phyloP scores from a whole-genome alignment of 2,113 vertebrate species.

The Amazona vittata region DNA sequence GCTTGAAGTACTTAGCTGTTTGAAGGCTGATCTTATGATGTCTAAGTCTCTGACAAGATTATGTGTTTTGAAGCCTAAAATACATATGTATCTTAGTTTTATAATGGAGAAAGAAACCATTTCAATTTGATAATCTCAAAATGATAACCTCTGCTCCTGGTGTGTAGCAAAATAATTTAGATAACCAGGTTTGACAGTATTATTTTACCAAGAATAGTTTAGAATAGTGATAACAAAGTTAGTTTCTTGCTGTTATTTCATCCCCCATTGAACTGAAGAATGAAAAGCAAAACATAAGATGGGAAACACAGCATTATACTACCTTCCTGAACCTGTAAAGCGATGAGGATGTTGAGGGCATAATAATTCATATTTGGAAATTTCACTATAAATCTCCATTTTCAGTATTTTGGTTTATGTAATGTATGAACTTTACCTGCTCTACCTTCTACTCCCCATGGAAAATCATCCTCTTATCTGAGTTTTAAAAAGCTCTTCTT shows the following conservation, averaged over 20 bases:
- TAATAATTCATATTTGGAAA: not conserved
- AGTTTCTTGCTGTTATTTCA: not conserved
- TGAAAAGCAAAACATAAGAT: rapidly evolving
- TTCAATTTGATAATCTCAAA: not conserved
- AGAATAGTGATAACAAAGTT: not conserved
- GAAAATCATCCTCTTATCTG: not conserved
- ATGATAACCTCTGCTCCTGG: not conserved
- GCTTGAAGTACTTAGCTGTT: not conserved
- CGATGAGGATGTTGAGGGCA: not conserved
- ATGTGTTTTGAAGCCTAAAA: not conserved
- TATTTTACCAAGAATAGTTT: not conserved
- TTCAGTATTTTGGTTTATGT: not conserved
- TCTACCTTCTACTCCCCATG: not conserved
- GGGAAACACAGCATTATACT: not conserved
- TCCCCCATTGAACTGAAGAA: too few species aligned
- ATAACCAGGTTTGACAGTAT: not conserved
- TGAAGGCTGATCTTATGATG: not conserved
- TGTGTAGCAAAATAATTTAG: not conserved
- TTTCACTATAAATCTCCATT: not conserved
- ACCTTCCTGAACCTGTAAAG: not conserved
- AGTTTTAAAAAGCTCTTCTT: not conserved
- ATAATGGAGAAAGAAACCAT: not conserved
- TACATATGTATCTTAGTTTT: not conserved
- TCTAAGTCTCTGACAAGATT: not conserved
- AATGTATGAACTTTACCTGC: not conserved